A percentile compares a stretch with the other conserved stretches of the same genome.
Conservation (phyloP, 1,140 invertebrate species). For the Coenobita brevimanus region DNA sequence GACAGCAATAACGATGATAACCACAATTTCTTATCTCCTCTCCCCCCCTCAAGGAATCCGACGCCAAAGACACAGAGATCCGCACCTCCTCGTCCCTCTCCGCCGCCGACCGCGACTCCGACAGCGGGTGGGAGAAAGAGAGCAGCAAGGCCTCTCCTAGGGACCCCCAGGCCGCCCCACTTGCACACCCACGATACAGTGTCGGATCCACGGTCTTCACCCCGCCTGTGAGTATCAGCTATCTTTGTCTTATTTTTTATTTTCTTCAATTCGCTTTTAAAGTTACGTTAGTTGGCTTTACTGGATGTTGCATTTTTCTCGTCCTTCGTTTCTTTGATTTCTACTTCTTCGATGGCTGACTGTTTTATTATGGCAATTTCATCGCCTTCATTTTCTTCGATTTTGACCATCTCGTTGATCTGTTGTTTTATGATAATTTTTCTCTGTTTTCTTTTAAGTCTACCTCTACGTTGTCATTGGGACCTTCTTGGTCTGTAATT, state of each 20-base stretch:
- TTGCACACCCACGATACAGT: slow-evolving; percentile 39
- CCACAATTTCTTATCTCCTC: background rate
- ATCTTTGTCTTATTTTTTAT: background rate
- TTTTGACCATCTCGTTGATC: too few species aligned
- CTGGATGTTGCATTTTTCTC: background rate
- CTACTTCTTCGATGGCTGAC: background rate
- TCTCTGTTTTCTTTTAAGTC: too few species aligned
- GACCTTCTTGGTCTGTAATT: too few species aligned
- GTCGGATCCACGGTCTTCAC: slow-evolving; percentile 55
- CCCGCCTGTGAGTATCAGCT: slow-evolving; percentile 38
- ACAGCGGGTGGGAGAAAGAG: slow-evolving; percentile 54
- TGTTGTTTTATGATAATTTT: too few species aligned
- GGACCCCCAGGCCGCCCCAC: background rate
- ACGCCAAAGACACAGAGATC: slow-evolving; percentile 44
- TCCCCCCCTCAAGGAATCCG: slow-evolving; percentile 38
- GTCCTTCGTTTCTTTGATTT: background rate
- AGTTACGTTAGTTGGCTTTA: too few species aligned
- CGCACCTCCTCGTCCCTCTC: slow-evolving; percentile 46
- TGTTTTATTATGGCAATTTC: background rate
- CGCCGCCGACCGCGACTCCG: slow-evolving; percentile 44
- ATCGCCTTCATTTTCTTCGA: background rate
- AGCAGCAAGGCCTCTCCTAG: slow-evolving; percentile 50
- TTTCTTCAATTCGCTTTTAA: background rate
- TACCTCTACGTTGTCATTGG: too few species aligned
- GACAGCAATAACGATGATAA: too few species aligned